Evolutionary conservation across 2,113 vertebrate genomes (phyloP).

Genomic region (Ceuthmochares aereus): DNA sequence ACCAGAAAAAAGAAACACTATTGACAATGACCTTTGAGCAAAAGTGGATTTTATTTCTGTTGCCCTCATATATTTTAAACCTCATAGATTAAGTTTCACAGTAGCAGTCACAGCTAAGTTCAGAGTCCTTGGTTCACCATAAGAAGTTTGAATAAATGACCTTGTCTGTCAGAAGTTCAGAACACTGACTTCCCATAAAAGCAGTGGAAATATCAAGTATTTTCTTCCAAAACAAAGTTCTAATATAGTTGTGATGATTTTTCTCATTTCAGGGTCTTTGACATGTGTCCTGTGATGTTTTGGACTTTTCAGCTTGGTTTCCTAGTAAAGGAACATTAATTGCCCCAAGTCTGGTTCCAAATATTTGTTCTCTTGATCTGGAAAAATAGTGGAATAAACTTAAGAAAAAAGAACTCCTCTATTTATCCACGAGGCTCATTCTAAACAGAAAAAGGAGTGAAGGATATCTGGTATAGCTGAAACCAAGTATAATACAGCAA

Average conservation of each 20-base stretch:
- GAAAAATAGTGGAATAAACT: background rate
- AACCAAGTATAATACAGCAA: background rate
- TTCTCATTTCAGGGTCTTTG: background rate
- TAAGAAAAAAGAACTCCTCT: background rate
- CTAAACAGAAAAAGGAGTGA: background rate
- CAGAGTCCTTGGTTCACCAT: background rate
- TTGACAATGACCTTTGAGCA: background rate
- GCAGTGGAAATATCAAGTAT: background rate
- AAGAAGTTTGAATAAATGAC: background rate
- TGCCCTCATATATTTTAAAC: background rate
- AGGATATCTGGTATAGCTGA: background rate
- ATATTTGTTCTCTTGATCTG: background rate
- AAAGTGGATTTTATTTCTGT: slow-evolving; percentile 2
- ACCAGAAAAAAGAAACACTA: background rate
- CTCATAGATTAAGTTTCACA: background rate
- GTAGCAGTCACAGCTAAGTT: background rate
- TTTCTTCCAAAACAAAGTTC: background rate
- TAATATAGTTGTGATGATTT: background rate
- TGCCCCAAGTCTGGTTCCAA: background rate
- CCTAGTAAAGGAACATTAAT: background rate
- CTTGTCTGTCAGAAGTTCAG: background rate
- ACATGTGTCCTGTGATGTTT: background rate
- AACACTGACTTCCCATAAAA: background rate
- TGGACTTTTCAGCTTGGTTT: background rate
- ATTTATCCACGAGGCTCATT: background rate